Conservation (phyloP, 2,888 invertebrate species). For the Physocephala rufipes region DNA sequence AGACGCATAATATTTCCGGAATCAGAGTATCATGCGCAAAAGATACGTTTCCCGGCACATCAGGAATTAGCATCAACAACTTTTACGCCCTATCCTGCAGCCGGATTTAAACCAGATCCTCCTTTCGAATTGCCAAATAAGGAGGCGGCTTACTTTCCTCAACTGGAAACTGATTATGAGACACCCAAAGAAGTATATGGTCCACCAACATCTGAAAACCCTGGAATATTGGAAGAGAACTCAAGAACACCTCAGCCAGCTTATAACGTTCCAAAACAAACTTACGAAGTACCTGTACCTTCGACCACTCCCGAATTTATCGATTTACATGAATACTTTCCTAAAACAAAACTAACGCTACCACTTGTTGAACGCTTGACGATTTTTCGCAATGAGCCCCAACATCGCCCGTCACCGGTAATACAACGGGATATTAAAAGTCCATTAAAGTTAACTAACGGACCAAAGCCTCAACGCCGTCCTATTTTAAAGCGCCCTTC, state of each 20-base stretch:
- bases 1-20: slow-evolving; percentile 23
- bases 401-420: neutral
- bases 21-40: slow-evolving; percentile 6
- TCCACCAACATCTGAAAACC: slow-evolving; percentile 52
- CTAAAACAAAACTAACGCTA: slow-evolving; percentile 50
- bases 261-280: slow-evolving; percentile 44
- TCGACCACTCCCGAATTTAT: slow-evolving; percentile 36
- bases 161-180: neutral
- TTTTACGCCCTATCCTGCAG: slow-evolving; percentile 51
- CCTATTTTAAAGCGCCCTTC: neutral
- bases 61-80: slow-evolving; percentile 43
- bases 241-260: slow-evolving; percentile 50
- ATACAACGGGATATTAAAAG: neutral
- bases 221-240: slow-evolving; percentile 44
- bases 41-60: slow-evolving; percentile 8
- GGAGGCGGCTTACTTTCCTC: slow-evolving; percentile 18
- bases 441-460: slow-evolving; percentile 8
- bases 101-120: slow-evolving; percentile 53
- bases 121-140: slow-evolving; percentile 42
- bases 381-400: slow-evolving; percentile 47
- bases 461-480: neutral
- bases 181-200: slow-evolving; percentile 44
- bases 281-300: slow-evolving; percentile 47
- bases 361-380: slow-evolving; percentile 52
- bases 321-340: slow-evolving; percentile 47